Evolutionary conservation across 1,140 invertebrate genomes (phyloP).

Genomic region (Neuroterus valhalla): DNA sequence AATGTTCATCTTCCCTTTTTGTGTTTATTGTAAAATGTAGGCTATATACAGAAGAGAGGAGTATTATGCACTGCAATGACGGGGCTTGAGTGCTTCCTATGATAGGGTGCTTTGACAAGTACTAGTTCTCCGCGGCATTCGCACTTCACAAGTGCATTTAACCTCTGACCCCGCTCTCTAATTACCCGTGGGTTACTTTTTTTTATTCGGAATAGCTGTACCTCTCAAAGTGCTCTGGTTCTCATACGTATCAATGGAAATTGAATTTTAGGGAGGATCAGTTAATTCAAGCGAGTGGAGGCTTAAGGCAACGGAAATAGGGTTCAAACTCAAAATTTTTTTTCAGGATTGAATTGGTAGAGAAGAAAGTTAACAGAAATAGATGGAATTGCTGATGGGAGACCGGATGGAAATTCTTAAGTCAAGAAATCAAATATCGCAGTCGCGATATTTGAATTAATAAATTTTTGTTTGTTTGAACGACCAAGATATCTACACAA

Average conservation of each 20-base stretch:
- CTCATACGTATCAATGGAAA: slow-evolving; percentile 16
- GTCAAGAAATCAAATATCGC: no score
- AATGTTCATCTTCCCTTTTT: slow-evolving; percentile 7
- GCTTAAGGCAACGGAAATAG: neutral
- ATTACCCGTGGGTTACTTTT: neutral
- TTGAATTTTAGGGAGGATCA: neutral
- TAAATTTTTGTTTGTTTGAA: no score
- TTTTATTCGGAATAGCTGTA: slow-evolving; percentile 4
- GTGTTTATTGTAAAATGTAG: neutral
- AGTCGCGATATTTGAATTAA: no score
- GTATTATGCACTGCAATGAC: neutral
- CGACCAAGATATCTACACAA: no score
- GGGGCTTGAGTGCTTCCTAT: no score
- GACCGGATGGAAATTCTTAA: no score
- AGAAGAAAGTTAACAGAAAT: no score
- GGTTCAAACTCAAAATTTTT: neutral
- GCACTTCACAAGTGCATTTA: slow-evolving; percentile 2
- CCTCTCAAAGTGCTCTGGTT: slow-evolving; percentile 14
- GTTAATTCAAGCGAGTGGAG: slow-evolving; percentile 3
- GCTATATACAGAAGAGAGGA: neutral
- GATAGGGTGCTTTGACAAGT: no score
- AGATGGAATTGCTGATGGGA: no score
- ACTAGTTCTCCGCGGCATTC: neutral
- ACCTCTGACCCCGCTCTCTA: neutral
- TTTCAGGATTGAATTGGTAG: neutral